These are phyloP conservation scores for Bathynomus jamesi DNA, from an alignment of 1,140 invertebrate species.

Conservation along the genomic window DNA sequence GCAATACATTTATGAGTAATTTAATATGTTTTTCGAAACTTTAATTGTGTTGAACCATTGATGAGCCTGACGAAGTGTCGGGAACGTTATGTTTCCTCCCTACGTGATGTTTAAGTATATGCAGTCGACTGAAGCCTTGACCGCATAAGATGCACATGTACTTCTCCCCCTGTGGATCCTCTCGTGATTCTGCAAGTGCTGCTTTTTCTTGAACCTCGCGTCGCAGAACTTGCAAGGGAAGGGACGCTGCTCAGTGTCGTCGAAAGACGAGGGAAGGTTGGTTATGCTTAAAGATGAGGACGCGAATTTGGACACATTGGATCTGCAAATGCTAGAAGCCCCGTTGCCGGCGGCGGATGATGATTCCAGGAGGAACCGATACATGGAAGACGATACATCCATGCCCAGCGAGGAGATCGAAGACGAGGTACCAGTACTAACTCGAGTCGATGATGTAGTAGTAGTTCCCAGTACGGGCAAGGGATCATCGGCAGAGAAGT, in stretches of 20 bases:
- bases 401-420: background rate
- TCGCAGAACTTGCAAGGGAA: conserved; percentile 56
- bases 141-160: conserved; percentile 33
- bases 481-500: background rate
- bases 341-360: background rate
- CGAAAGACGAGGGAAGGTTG: background rate
- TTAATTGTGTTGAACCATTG: background rate
- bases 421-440: background rate
- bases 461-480: background rate
- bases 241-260: conserved; percentile 53
- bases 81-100: conserved; percentile 19
- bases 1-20: no score
- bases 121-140: conserved; percentile 35
- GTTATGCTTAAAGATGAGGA: background rate
- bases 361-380: background rate
- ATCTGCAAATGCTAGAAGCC: background rate
- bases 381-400: background rate
- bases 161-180: conserved; percentile 58
- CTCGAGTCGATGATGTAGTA: background rate
- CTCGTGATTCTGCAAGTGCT: conserved; percentile 60
- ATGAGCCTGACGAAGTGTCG: background rate
- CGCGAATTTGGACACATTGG: background rate
- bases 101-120: conserved; percentile 35
- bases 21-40: no score
- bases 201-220: conserved; percentile 57